Conservation (phyloP, 2,888 invertebrate genomes). For the Polyommatus iphigenia region DNA sequence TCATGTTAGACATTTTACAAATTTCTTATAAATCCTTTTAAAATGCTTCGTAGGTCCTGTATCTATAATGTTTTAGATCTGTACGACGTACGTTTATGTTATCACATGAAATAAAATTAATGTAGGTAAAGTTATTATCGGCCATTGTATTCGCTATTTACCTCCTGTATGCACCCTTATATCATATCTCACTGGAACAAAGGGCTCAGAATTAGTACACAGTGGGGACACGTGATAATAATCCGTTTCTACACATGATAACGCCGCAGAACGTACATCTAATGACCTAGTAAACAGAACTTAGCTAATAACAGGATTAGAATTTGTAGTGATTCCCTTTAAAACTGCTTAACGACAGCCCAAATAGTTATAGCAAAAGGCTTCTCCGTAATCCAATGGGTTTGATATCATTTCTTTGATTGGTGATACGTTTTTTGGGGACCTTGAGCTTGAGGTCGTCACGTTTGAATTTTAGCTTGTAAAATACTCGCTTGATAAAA, state of each 20-base stretch:
- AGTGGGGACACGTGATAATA: constrained; percentile 1
- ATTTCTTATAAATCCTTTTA: too few species aligned
- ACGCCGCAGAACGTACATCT: background rate
- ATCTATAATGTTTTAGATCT: too few species aligned
- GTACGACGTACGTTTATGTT: too few species aligned
- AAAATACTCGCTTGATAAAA: background rate
- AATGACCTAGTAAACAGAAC: constrained; percentile 28
- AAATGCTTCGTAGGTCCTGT: too few species aligned
- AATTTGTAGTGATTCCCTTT: constrained; percentile 49
- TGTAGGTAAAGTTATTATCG: background rate
- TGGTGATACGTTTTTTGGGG: constrained; percentile 14
- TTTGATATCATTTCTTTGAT: constrained; percentile 14
- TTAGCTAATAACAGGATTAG: constrained; percentile 46
- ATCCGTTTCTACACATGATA: constrained; percentile 26
- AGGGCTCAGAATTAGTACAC: background rate
- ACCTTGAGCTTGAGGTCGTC: background rate
- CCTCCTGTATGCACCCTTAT: background rate
- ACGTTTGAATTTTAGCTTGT: background rate
- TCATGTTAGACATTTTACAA: too few species aligned
- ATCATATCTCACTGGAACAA: background rate
- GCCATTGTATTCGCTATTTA: background rate
- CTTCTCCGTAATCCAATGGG: constrained; percentile 28
- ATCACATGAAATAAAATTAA: too few species aligned
- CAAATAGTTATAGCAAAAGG: constrained; percentile 31
- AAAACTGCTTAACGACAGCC: constrained; percentile 31